Conservation (phyloP, 2,888 invertebrate genomes). For the Mythimna albipuncta region DNA sequence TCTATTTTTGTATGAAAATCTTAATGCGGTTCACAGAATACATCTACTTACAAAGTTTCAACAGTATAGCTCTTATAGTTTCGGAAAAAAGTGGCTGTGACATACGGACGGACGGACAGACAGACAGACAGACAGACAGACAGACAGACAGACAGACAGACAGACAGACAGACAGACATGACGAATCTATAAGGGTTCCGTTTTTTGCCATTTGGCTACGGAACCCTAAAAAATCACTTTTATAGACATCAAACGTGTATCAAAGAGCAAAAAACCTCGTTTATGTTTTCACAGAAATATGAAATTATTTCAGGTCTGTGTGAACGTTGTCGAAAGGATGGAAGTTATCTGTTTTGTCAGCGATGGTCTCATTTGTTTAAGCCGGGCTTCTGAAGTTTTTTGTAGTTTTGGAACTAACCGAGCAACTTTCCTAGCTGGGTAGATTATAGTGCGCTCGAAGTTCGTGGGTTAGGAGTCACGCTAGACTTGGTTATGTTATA, state of each 20-base stretch:
- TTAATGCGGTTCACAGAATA: no score
- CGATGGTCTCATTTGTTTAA: conserved; percentile 15
- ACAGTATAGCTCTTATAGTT: no score
- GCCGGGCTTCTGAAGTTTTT: conserved; percentile 35
- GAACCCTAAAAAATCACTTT: conserved; percentile 52
- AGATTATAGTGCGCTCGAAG: conserved; percentile 26
- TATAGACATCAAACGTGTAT: conserved; percentile 27
- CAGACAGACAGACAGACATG: no score
- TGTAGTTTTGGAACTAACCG: conserved; percentile 17
- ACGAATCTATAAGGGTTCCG: no score
- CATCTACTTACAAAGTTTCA: no score
- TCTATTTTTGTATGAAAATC: no score
- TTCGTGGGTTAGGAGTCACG: conserved; percentile 4
- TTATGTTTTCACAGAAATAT: conserved; percentile 23
- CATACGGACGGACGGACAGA: no score
- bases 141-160: no score
- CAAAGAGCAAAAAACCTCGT: conserved; percentile 13
- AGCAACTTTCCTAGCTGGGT: conserved; percentile 14
- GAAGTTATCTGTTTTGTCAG: conserved; percentile 33
- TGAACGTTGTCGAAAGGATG: conserved; percentile 16
- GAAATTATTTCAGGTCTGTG: conserved; percentile 17
- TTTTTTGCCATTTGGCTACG: no score
- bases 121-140: no score
- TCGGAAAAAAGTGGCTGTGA: no score
- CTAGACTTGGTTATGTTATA: conserved; percentile 17